Conservation (phyloP, 2,113 vertebrate species). For the Rhodinocichla rosea region DNA sequence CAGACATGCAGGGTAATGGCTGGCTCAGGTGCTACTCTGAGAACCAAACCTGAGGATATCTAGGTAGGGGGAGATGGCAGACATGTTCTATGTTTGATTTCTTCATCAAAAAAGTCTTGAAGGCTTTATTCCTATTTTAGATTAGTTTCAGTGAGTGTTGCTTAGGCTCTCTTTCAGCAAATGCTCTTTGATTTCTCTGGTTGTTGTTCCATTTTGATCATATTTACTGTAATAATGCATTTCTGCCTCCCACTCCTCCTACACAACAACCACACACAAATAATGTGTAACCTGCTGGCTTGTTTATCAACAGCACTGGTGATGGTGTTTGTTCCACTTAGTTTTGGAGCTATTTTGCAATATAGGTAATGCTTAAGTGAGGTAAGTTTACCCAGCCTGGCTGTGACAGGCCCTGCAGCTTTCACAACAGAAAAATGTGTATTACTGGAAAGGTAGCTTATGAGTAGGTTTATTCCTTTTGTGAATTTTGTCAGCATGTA, state of each 20-base stretch:
- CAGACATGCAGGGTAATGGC: too few species aligned
- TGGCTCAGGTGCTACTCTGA: neutral
- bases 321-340: neutral
- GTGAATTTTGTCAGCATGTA: neutral
- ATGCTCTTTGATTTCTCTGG: neutral
- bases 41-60: neutral
- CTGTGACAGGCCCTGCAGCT: neutral
- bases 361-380: neutral
- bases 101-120: conserved; percentile 8
- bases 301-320: neutral
- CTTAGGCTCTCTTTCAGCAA: neutral
- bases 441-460: neutral
- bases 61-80: neutral
- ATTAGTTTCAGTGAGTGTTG: neutral
- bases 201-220: conserved; percentile 16
- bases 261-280: neutral
- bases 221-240: conserved; percentile 46
- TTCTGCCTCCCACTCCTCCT: conserved; percentile 29
- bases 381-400: neutral
- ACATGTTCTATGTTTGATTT: neutral
- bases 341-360: conserved; percentile 13
- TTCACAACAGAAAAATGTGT: neutral
- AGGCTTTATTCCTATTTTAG: neutral
- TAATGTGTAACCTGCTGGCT: neutral
- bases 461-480: neutral